Conservation (phyloP, 1,140 invertebrate species). For the Drosophila ercepeae region DNA sequence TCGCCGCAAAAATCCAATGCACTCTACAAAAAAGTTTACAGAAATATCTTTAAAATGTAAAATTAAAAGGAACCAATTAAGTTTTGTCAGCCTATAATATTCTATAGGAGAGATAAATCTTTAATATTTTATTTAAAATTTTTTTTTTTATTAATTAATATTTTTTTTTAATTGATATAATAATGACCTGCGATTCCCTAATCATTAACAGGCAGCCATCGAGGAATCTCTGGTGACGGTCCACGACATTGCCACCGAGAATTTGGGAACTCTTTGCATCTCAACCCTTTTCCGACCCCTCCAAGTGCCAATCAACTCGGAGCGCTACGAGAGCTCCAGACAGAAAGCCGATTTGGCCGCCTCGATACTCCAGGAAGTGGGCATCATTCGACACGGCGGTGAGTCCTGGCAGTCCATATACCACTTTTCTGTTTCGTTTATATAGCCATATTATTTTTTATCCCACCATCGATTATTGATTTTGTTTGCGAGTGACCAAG, state of each 20-base stretch:
- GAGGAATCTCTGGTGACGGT: slow-evolving; percentile 89
- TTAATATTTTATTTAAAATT: no score
- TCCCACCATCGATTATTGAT: slow-evolving; percentile 62
- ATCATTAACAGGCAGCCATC: slow-evolving; percentile 85
- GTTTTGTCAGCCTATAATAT: no score
- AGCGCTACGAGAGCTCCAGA: slow-evolving; percentile 87
- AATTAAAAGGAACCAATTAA: neutral
- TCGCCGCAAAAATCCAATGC: slow-evolving; percentile 24
- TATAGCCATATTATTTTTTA: slow-evolving; percentile 21
- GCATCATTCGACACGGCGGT: slow-evolving; percentile 87
- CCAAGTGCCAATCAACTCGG: slow-evolving; percentile 87
- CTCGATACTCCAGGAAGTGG: slow-evolving; percentile 88
- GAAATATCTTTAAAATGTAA: neutral
- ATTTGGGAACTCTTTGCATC: slow-evolving; percentile 89
- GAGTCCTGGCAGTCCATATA: slow-evolving; percentile 63
- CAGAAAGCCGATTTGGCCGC: slow-evolving; percentile 90
- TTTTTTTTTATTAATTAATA: no score
- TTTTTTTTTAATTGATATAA: neutral
- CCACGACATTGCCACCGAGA: slow-evolving; percentile 89
- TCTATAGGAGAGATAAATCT: no score
- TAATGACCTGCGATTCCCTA: neutral
- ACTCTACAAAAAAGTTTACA: neutral
- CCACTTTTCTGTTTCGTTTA: neutral
- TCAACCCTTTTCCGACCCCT: slow-evolving; percentile 88
- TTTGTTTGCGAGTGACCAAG: slow-evolving; percentile 14